These are phyloP conservation scores for Perca fluviatilis DNA, from an alignment of 2,113 vertebrate species.

Conservation along the genomic window DNA sequence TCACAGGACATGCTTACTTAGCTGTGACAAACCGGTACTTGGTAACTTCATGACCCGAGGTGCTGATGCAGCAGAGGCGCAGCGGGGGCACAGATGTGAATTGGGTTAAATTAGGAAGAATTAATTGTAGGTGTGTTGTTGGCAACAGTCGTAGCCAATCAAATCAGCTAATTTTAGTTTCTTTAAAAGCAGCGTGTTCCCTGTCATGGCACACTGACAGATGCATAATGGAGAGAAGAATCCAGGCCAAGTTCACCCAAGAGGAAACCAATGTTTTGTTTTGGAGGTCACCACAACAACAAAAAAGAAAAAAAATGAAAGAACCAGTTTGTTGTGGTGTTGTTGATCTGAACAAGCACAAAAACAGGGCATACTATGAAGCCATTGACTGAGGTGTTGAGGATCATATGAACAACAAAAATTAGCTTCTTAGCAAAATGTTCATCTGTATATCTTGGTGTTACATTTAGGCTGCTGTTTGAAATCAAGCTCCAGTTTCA, in stretches of 20 bases:
- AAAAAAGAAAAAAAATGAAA: neutral
- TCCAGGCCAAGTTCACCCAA: slow-evolving; percentile 12
- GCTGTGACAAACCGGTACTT: slow-evolving; percentile 59
- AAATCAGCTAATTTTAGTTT: slow-evolving; percentile 42
- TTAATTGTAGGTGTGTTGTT: slow-evolving; percentile 39
- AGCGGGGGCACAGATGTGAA: slow-evolving; percentile 26
- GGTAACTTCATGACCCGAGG: slow-evolving; percentile 44
- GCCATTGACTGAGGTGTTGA: neutral
- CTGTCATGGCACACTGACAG: slow-evolving; percentile 13
- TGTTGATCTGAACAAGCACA: neutral
- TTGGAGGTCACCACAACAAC: neutral
- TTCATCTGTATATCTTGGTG: neutral
- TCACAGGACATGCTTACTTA: slow-evolving; percentile 49
- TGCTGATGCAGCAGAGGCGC: slow-evolving; percentile 40
- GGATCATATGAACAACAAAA: neutral
- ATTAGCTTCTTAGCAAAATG: neutral
- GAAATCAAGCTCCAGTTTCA: neutral
- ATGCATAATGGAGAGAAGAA: slow-evolving; percentile 19
- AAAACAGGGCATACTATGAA: neutral
- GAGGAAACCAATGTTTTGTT: slow-evolving; percentile 2
- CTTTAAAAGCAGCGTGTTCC: slow-evolving; percentile 22
- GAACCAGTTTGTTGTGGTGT: neutral
- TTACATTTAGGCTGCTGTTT: neutral
- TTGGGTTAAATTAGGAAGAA: slow-evolving; percentile 47
- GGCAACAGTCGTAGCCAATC: slow-evolving; percentile 42